Evolutionary conservation across 2,797 vertebrate species (phyloP).

Genomic region (Clarias laeviceps): DNA sequence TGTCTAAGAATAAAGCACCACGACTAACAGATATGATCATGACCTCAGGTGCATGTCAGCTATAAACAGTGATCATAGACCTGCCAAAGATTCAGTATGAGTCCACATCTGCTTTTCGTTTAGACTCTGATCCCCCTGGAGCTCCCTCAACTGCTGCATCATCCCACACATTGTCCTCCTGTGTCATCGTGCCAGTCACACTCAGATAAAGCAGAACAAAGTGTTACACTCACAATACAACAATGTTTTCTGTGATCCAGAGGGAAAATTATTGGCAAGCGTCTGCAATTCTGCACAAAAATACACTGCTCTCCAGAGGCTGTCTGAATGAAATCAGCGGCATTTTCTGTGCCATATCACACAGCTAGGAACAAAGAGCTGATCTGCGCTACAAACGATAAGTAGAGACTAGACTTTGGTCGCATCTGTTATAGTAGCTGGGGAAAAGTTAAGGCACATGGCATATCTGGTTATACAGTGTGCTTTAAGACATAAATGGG

Average conservation of each 20-base stretch:
- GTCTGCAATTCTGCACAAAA: constrained; percentile 9
- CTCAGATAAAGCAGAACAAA: constrained; percentile 27
- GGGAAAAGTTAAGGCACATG: background rate
- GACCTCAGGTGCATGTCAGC: constrained; percentile 4
- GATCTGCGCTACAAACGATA: constrained; percentile 13
- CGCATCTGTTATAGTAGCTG: background rate
- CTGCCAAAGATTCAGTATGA: constrained; percentile 13
- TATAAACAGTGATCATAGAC: constrained; percentile 36
- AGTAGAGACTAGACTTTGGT: background rate
- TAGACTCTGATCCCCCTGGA: background rate
- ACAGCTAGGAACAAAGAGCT: constrained; percentile 4
- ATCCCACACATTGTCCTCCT: constrained; percentile 35
- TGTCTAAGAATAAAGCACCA: background rate
- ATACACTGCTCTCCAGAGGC: background rate
- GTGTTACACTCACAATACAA: constrained; percentile 22
- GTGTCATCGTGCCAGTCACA: background rate
- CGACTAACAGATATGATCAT: background rate
- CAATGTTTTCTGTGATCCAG: background rate
- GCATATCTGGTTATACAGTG: background rate
- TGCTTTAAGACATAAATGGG: background rate
- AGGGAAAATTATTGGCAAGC: constrained; percentile 16
- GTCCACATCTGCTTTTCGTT: constrained; percentile 42
- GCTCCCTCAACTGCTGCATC: constrained; percentile 29
- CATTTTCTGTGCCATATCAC: constrained; percentile 19
- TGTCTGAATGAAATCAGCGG: constrained; percentile 38